Evolutionary conservation across 2,888 invertebrate genomes (phyloP).

Genomic region (Sarcophaga variegata): DNA sequence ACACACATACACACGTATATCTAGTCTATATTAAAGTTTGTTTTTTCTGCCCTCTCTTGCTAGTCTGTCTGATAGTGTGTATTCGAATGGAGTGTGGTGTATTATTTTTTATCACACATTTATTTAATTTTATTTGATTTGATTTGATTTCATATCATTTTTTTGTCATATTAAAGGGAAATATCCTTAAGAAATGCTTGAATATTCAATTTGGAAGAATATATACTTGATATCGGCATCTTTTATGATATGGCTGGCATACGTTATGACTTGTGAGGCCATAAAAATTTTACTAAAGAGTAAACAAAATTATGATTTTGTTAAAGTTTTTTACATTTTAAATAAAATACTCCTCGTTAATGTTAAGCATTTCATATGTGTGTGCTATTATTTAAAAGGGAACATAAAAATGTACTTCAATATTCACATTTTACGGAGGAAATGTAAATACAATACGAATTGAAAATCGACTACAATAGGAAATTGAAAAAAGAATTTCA

Average conservation of each 20-base stretch:
- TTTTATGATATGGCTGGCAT: too few relatives aligned
- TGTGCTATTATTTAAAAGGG: neutral
- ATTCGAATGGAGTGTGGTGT: too few relatives aligned
- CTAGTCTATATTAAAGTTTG: too few relatives aligned
- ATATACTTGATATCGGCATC: too few relatives aligned
- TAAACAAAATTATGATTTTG: slow-evolving; percentile 1
- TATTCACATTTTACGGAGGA: neutral
- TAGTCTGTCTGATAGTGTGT: too few relatives aligned
- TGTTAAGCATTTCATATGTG: neutral
- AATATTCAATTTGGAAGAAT: too few relatives aligned
- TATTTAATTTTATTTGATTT: neutral
- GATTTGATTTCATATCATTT: neutral
- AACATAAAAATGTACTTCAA: neutral
- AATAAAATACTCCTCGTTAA: neutral
- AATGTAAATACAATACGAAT: neutral
- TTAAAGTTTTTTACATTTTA: slow-evolving; percentile 11
- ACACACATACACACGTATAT: too few relatives aligned
- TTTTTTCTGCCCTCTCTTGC: too few relatives aligned
- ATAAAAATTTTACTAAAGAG: slow-evolving; percentile 1
- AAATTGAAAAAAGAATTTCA: too few relatives aligned
- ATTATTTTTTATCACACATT: too few relatives aligned
- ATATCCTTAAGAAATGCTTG: too few relatives aligned
- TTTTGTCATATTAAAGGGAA: too few relatives aligned
- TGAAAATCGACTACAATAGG: neutral
- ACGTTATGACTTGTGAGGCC: slow-evolving; percentile 1